Evolutionary conservation across 2,797 vertebrate species (phyloP).

Genomic region (Danionella dracula): DNA sequence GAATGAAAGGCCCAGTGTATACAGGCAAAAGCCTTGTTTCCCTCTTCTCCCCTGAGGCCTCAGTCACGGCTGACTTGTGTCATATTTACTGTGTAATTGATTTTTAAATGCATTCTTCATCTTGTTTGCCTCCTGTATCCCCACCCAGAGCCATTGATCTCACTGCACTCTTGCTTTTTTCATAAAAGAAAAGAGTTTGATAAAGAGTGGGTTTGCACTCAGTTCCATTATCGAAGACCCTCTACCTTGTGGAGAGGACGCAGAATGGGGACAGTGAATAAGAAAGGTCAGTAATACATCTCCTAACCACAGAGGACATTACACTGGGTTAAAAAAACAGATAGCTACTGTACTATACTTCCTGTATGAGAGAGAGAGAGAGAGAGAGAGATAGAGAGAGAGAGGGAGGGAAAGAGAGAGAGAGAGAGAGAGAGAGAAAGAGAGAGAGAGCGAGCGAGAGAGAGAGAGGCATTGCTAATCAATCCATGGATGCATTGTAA

Average conservation of each 20-base stretch:
- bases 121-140: conserved; percentile 33
- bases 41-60: conserved; percentile 55
- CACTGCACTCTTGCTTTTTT: conserved; percentile 8
- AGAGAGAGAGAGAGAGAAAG: conserved; percentile 65
- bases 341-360: conserved; percentile 58
- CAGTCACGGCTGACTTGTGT: conserved; percentile 64
- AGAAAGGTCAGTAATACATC: conserved; percentile 41
- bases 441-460: conserved; percentile 59
- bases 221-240: conserved; percentile 14
- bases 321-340: conserved; percentile 5
- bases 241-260: background rate
- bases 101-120: conserved; percentile 69
- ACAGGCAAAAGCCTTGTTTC: conserved; percentile 62
- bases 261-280: background rate
- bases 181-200: conserved; percentile 8
- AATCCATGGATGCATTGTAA: conserved; percentile 87
- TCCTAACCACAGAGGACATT: conserved; percentile 62
- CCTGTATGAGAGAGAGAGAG: conserved; percentile 56
- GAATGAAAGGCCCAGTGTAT: conserved; percentile 59
- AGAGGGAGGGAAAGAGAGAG: conserved; percentile 65
- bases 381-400: conserved; percentile 63
- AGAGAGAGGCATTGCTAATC: conserved; percentile 76
- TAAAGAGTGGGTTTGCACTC: conserved; percentile 23
- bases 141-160: conserved; percentile 42
- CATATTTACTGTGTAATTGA: conserved; percentile 76